Evolutionary conservation across 2,888 invertebrate genomes (phyloP), one percentile per base, ranked within the genome.

Genomic region (Eurois occulta): DNA sequence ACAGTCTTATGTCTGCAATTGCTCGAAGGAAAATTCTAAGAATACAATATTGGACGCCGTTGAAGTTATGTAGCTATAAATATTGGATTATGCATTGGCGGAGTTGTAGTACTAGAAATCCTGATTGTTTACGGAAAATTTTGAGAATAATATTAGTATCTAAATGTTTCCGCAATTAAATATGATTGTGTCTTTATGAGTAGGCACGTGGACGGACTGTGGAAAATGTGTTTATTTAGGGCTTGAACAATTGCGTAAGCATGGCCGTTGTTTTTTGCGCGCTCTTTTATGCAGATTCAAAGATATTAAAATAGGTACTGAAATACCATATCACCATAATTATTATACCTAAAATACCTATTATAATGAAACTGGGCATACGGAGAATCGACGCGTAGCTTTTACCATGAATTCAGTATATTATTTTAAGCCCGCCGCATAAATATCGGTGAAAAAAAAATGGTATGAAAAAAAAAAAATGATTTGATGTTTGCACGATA

Each of bases 151-250:
- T 66, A 16, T 38, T 75, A 38, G 32, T 10, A 28, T 48, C 4
- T 28, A 13, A 1, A 48, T 60, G 83, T 69, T 62, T 35, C 16
- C 6, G 32, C 21, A 69, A 58, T 11, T 52, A 43, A 21, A 62
- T 32, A 48, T 24, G 21, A 41, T 3, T 24, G 4, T 28, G 28
- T 13, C 58, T 72, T 72, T 80, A 41, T 35, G 21, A 21, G 48
- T n/a, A 35, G 62, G 21, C 32, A 35, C 28, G 68, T 32, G n/a
- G 21, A 32, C 32, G 18, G 6, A 55, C 41, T 58, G 18, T n/a
- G 46, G 10, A 18, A 65, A 78, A 43, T 21, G 46, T 84, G 48
- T 83, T 80, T 65, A 41, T 78, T 84, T 55, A 78, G 78, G 64
- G 35, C 18, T 41, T 67, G 2, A 21, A 62, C n/a, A 32, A 60